These are phyloP conservation scores for Leucopsar rothschildi DNA, from an alignment of 2,113 vertebrate genomes.

Conservation along the genomic window DNA sequence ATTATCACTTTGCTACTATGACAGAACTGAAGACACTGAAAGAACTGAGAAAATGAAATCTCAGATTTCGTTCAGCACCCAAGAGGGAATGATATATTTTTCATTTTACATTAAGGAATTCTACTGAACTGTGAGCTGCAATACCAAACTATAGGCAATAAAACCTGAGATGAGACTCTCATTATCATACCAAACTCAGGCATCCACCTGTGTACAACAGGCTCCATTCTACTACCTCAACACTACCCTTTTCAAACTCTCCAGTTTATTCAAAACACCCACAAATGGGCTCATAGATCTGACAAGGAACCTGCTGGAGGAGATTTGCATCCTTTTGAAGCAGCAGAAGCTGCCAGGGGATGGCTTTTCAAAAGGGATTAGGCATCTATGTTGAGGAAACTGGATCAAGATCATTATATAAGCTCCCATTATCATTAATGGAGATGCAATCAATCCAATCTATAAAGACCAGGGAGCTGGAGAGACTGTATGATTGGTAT, in stretches of 20 bases:
- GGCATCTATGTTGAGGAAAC: background rate
- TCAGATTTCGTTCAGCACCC: background rate
- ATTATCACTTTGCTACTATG: background rate
- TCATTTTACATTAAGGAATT: background rate
- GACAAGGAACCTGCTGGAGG: background rate
- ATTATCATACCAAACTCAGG: background rate
- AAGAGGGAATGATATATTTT: background rate
- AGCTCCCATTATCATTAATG: background rate
- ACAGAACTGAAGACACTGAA: background rate
- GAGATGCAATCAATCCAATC: constrained; percentile 15
- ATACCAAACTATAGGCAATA: background rate
- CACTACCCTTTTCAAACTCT: background rate
- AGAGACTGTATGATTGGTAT: background rate
- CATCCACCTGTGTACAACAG: background rate
- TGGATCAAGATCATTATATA: background rate
- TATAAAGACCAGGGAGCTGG: background rate
- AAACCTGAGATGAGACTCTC: background rate
- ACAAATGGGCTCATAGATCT: background rate
- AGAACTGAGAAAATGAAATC: constrained; percentile 1
- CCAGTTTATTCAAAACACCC: background rate
- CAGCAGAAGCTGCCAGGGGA: background rate
- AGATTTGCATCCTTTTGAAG: background rate
- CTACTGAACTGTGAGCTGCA: background rate
- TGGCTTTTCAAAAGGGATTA: background rate
- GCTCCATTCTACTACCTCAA: background rate